A percentile compares a stretch with the other conserved stretches of the same genome.
Evolutionary conservation across 2,888 invertebrate species (phyloP).

Genomic region (Graphium colonna): DNA sequence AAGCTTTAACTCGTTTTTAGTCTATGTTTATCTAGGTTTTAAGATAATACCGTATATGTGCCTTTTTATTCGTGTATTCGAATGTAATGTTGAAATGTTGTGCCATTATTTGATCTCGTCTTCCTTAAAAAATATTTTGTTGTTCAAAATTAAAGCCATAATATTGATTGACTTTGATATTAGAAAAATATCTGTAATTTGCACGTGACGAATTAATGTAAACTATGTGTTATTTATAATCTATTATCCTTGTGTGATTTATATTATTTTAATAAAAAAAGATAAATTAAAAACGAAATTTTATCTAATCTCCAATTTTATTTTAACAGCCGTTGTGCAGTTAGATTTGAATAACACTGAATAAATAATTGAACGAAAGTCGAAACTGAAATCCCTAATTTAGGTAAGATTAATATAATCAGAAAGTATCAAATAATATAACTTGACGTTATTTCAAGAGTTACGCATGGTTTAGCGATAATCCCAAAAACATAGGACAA

Average conservation of each 20-base stretch:
- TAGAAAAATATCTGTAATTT: not conserved
- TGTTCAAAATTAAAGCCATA: conserved; percentile 12
- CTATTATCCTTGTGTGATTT: conserved; percentile 12
- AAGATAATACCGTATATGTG: conserved; percentile 33
- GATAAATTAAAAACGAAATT: not conserved
- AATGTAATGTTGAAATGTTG: conserved; percentile 14
- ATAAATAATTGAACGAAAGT: no score
- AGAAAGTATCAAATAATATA: no score
- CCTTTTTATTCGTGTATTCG: conserved; percentile 32
- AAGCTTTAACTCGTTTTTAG: conserved; percentile 77
- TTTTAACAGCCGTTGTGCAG: no score
- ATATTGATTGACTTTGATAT: not conserved
- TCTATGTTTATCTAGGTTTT: conserved; percentile 40
- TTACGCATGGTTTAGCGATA: no score
- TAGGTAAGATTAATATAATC: no score
- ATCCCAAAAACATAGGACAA: no score
- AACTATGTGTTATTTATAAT: conserved; percentile 11
- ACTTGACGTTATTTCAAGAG: no score
- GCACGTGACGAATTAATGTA: conserved; percentile 7
- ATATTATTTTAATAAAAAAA: conserved; percentile 6
- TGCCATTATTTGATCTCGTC: conserved; percentile 64
- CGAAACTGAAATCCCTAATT: no score
- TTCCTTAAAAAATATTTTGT: conserved; percentile 45
- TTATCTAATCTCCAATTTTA: no score
- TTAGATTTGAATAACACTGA: no score